Evolutionary conservation across 2,888 invertebrate genomes (phyloP), one percentile per base, ranked within the genome.

Genomic region (Branchinecta sandiegonensis): DNA sequence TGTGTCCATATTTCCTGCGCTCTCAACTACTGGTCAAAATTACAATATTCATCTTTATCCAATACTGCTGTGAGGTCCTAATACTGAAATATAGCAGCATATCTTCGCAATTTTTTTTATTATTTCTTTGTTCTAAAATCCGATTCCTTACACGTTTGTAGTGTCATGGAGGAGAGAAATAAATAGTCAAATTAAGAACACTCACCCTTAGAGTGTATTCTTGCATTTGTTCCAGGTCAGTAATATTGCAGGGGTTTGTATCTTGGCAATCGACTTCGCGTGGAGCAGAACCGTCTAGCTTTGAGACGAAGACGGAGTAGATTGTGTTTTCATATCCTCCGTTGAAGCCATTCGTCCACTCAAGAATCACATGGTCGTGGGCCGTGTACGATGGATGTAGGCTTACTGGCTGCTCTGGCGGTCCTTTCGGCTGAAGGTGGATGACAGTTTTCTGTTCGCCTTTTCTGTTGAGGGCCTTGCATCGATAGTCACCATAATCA

Each of bases 401-500:
- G 70, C 86, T 84, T 8, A 83, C 84, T 0, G 94, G 93, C 69
- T 86, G 84, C 75, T 93, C 93, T 0, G 94, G 94, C 0, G 89
- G 84, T 7, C 93, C 91, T 79, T 92, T 92, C 0, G 89, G 86
- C 76, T 93, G 92, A 64, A 94, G 77, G 10, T 84, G 82, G 67
- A 94, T 91, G 56, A 73, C 72, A 5, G 77, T 77, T 65, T 76
- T 76, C 65, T 78, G 76, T 65, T 78, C 86, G 14, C 94, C 94
- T 70, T 92, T 80, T 3, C 85, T 83, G 76, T 95, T 95, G 17
- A 86, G 85, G 8, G 91, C 90, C 72, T 88, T 85, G 75, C 95
- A 95, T 69, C 86, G 88, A 78, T 94, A 95, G 70, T 92, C 91
- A 0, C 94, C 94, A 75, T 93, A 94, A 76, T 94, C 92, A 68